Conservation (phyloP, 2,113 vertebrate species). For the Lontra canadensis region DNA sequence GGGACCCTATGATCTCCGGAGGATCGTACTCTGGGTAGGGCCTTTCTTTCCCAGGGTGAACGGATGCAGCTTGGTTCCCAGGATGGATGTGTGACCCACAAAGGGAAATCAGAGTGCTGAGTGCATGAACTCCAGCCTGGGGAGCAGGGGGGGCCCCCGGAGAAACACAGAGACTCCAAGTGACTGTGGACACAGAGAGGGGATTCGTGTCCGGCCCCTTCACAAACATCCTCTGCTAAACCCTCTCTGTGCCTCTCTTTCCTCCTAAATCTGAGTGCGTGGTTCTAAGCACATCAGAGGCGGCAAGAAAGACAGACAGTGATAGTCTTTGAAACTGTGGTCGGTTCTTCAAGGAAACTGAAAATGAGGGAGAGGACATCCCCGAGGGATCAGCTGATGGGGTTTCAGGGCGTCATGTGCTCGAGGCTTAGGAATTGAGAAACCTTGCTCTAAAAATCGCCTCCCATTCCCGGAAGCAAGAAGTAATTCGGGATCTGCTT, state of each 20-base stretch:
- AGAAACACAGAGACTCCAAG: neutral
- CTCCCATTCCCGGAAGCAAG: neutral
- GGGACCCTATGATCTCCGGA: rapidly evolving
- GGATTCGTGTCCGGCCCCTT: neutral
- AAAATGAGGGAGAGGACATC: neutral
- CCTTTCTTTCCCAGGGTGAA: neutral
- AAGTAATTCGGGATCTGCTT: neutral
- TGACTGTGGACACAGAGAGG: neutral
- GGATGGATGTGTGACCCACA: neutral
- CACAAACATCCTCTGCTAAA: neutral
- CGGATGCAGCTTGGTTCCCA: neutral
- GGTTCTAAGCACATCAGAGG: neutral
- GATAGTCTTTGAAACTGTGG: neutral
- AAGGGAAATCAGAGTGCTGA: neutral
- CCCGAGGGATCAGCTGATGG: neutral
- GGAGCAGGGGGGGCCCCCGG: neutral
- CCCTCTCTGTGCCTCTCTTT: neutral
- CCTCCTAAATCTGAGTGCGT: neutral
- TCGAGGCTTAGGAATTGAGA: neutral
- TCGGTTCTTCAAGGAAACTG: neutral
- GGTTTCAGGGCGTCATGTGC: neutral
- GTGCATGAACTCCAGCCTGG: neutral
- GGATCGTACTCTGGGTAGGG: neutral
- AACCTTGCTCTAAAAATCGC: neutral
- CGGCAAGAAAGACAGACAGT: neutral